Conservation (phyloP, 2,797 vertebrate genomes). For the Arnoldichthys spilopterus region DNA sequence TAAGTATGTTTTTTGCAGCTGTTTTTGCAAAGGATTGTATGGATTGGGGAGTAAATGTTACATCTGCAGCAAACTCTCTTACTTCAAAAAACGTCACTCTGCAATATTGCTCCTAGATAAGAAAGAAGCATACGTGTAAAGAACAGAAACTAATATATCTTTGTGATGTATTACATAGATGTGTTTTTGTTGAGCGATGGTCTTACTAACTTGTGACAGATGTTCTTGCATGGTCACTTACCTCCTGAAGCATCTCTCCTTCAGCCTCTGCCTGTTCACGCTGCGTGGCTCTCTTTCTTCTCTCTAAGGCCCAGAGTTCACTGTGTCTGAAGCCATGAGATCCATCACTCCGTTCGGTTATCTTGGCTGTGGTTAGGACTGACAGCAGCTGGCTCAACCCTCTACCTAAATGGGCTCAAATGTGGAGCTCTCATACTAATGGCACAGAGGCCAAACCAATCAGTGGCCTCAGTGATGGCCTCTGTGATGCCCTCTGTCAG, state of each 20-base stretch:
- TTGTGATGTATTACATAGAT: neutral
- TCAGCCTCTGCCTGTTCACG: constrained; percentile 10
- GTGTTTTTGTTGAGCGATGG: constrained; percentile 13
- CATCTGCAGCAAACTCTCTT: neutral
- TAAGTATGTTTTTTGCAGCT: neutral
- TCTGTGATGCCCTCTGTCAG: neutral
- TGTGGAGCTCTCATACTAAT: constrained; percentile 32
- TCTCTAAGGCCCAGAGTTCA: constrained; percentile 34
- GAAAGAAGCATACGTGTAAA: neutral
- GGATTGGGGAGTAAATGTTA: neutral
- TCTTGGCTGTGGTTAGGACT: constrained; percentile 29
- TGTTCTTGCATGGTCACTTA: constrained; percentile 16
- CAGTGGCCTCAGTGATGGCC: constrained; percentile 2
- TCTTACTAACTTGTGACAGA: constrained; percentile 32
- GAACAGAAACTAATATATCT: neutral
- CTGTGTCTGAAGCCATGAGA: constrained; percentile 28
- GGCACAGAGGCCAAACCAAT: constrained; percentile 45
- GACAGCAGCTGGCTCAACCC: constrained; percentile 44
- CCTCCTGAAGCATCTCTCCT: constrained; percentile 33
- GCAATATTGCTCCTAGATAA: neutral
- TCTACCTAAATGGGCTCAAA: constrained; percentile 28
- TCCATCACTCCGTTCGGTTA: constrained; percentile 49
- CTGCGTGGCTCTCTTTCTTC: constrained; percentile 26
- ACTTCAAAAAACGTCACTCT: no score
- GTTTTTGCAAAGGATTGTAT: neutral